These are phyloP conservation scores for Drosophila seclusa DNA, from an alignment of 2,888 invertebrate genomes.

Conservation along the genomic window DNA sequence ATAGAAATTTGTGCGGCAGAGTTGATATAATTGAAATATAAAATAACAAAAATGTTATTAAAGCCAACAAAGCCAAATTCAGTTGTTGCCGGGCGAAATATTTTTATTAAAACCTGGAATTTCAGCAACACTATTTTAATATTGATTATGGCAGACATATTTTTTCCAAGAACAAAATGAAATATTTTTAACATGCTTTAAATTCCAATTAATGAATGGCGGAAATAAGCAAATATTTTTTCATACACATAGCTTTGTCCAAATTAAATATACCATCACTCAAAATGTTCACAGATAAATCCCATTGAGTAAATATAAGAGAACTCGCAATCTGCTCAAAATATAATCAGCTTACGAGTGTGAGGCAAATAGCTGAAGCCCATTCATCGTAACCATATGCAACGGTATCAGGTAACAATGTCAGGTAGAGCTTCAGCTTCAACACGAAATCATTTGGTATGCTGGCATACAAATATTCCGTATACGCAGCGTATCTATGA, in stretches of 20 bases:
- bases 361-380: slow-evolving; percentile 15
- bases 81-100: not conserved
- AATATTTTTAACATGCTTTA: not conserved
- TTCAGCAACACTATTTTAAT: not conserved
- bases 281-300: slow-evolving; percentile 29
- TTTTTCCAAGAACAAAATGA: not conserved
- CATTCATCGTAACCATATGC: slow-evolving; percentile 7
- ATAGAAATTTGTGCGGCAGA: not conserved
- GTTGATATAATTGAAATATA: not conserved
- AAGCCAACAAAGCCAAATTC: not conserved
- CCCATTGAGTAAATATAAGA: slow-evolving; percentile 36
- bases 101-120: not conserved
- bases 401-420: slow-evolving; percentile 17
- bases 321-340: slow-evolving; percentile 18
- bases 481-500: slow-evolving; percentile 49
- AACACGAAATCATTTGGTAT: not conserved
- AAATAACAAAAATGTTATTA: not conserved
- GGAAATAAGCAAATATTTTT: slow-evolving; percentile 10
- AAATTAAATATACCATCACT: not conserved
- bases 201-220: not conserved
- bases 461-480: slow-evolving; percentile 38
- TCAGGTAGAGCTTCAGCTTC: not conserved
- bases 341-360: slow-evolving; percentile 70
- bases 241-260: not conserved
- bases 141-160: no score